phyloP scores from a whole-genome alignment of 1,140 invertebrate genomes.

The Microvelia longipes region DNA sequence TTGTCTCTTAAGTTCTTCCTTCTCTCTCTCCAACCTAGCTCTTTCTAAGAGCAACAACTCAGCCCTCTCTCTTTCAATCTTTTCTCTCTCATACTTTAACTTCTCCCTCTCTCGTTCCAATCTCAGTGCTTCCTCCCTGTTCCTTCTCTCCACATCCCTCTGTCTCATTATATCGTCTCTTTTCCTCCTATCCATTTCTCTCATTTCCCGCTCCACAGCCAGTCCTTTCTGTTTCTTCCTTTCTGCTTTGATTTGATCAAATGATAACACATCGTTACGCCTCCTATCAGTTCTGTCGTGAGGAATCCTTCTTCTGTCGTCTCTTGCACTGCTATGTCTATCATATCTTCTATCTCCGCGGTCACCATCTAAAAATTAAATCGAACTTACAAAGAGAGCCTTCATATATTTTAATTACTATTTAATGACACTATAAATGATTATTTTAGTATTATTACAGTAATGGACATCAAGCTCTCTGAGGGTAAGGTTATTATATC shows the following conservation, averaged over 20 bases:
- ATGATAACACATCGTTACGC: constrained; percentile 24
- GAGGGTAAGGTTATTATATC: too few relatives aligned
- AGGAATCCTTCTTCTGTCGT: not conserved
- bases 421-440: not conserved
- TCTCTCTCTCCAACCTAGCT: constrained; percentile 66
- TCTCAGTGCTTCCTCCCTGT: constrained; percentile 60
- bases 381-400: not conserved
- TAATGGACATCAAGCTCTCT: too few relatives aligned
- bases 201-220: constrained; percentile 54
- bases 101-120: constrained; percentile 61
- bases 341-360: not conserved
- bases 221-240: constrained; percentile 58
- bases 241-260: constrained; percentile 40
- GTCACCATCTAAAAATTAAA: not conserved
- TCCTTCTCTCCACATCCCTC: constrained; percentile 57
- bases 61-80: constrained; percentile 60
- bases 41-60: constrained; percentile 62
- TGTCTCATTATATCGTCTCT: constrained; percentile 53
- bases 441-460: not conserved
- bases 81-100: constrained; percentile 54
- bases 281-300: constrained; percentile 17
- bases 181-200: constrained; percentile 56
- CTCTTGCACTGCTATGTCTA: not conserved
- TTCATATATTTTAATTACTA: not conserved
- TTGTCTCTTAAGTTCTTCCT: constrained; percentile 55